Conservation (phyloP, 2,888 invertebrate genomes). For the Lasius platythorax region DNA sequence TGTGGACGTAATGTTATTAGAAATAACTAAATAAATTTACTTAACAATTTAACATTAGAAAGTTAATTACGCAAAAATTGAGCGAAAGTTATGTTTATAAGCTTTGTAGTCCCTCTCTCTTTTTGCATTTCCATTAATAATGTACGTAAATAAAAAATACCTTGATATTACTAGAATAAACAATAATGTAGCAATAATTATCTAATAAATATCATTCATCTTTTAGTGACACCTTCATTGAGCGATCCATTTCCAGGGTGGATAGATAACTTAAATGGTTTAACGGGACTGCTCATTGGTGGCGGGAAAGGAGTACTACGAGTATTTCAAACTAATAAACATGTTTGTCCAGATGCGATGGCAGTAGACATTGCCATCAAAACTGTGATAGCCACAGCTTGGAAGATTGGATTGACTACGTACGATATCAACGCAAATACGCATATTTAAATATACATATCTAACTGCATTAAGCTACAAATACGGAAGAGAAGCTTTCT, state of each 20-base stretch:
- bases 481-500: not conserved
- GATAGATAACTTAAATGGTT: conserved; percentile 97
- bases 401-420: conserved; percentile 89
- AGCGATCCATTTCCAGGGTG: conserved; percentile 92
- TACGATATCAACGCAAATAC: conserved; percentile 78
- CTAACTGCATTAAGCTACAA: not conserved
- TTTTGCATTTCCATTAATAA: no score
- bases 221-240: conserved; percentile 88
- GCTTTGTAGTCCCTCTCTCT: no score
- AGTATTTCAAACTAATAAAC: conserved; percentile 88
- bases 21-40: no score
- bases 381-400: conserved; percentile 90
- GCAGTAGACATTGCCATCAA: conserved; percentile 91
- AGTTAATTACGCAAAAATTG: no score
- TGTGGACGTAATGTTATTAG: no score
- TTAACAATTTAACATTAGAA: no score
- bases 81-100: no score
- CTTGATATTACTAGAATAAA: no score
- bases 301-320: conserved; percentile 93
- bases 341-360: conserved; percentile 91
- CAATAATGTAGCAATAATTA: not conserved
- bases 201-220: not conserved
- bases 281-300: conserved; percentile 91
- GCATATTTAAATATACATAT: no score
- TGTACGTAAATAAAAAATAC: no score